Evolutionary conservation across 1,140 invertebrate genomes (phyloP), one percentile per base, ranked within the genome.

Genomic region (Asobara japonica): DNA sequence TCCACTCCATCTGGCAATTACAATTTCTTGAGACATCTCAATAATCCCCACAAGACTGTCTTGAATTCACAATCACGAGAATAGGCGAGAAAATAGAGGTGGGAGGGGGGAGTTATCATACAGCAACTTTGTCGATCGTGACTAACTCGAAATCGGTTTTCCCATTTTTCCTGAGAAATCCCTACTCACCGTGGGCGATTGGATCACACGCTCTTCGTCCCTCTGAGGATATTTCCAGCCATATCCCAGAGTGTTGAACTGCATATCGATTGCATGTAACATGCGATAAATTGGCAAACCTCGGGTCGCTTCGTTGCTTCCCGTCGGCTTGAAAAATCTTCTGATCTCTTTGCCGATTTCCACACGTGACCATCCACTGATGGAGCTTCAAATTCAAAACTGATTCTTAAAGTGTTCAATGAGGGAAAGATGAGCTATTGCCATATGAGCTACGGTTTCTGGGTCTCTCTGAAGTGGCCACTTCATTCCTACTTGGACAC

Each of bases 211-310:
- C 16, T 25, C 45, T 51, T 51, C 7, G 36, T 51, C 20, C 45
- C 45, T 51, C 45, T 18, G 45, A 51, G 45, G 45, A 51, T 51
- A 51, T 51, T 25, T 51, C 22, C 45, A 25, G 10, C 20, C 36
- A 20, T 51, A 51, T 51, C 45, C 45, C 16, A 10, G 3, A 25
- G 45, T 51, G 45, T 51, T 51, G 45, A 51, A 51, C 8, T 51
- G 45, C 45, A 51, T 51, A 51, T 51, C 45, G 45, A 51, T 51
- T 51, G 20, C 45, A 25, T 51, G 20, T 18, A 51, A 51, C 45
- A 20, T 25, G 16, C 45, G 20, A 51, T 51, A 51, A 25, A 20
- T 51, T 51, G 45, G 45, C 16, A 20, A 51, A 51, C n/a, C 8
- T 51, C 45, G 45, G 8, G 22, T 20, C 45, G 18, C 18, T 25